phyloP scores from a whole-genome alignment of 2,797 vertebrate genomes.

The Acanthis flammea region DNA sequence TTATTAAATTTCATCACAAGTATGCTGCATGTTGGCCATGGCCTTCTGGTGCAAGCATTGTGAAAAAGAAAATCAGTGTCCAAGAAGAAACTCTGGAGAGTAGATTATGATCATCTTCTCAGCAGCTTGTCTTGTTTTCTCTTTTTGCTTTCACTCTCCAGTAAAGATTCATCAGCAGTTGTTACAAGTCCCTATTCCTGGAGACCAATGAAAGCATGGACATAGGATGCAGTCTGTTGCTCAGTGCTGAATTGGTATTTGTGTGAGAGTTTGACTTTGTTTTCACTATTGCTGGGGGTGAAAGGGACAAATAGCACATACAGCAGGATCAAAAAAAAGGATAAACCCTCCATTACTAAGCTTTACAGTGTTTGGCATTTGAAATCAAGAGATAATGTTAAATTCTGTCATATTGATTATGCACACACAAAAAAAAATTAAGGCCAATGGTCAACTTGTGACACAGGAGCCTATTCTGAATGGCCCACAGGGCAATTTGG shows the following conservation, averaged over 20 bases:
- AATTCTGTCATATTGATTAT: background rate
- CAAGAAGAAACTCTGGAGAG: background rate
- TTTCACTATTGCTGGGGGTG: background rate
- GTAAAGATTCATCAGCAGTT: background rate
- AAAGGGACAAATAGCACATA: background rate
- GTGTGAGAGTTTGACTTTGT: background rate
- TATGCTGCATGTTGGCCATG: background rate
- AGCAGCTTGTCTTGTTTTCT: background rate
- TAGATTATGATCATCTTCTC: background rate
- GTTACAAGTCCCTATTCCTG: background rate
- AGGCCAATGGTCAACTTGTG: background rate
- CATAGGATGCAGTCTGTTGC: background rate
- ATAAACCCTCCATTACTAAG: background rate
- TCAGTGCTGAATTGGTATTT: rapidly evolving
- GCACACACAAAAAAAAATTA: background rate
- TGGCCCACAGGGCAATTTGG: background rate
- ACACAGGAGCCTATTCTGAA: background rate
- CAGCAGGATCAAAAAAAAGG: background rate
- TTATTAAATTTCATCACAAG: background rate
- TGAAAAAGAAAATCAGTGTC: background rate
- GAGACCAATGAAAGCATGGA: background rate
- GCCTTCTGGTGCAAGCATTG: background rate
- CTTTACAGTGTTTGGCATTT: background rate
- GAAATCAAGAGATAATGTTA: background rate
- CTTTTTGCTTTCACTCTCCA: background rate